These are phyloP conservation scores for Ceuthmochares aereus DNA, from an alignment of 2,113 vertebrate species.

Conservation along the genomic window DNA sequence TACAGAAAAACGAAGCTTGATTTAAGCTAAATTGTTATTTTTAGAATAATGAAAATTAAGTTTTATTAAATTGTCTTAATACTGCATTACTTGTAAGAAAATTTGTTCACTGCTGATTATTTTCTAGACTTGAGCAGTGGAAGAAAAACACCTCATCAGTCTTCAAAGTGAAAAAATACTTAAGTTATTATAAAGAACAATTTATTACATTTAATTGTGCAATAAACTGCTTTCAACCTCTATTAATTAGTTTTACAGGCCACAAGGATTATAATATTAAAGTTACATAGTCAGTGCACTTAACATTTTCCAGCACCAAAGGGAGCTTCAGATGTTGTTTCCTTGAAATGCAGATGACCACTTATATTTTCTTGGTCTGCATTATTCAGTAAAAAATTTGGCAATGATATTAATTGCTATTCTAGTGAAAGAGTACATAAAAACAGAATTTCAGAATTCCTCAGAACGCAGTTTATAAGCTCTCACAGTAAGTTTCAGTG, in stretches of 20 bases:
- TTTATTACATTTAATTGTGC: neutral
- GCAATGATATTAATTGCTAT: neutral
- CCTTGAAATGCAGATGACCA: neutral
- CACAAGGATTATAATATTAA: neutral
- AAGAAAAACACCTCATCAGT: neutral
- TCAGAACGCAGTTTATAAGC: neutral
- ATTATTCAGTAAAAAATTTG: neutral
- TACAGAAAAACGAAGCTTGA: neutral
- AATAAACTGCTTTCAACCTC: neutral
- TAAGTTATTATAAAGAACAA: neutral
- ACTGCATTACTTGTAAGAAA: neutral
- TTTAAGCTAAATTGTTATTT: neutral
- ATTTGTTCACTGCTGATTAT: neutral
- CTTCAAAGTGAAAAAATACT: neutral
- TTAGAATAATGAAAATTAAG: neutral
- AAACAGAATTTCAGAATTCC: neutral
- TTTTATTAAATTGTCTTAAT: neutral
- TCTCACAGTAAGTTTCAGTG: neutral
- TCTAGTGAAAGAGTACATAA: neutral
- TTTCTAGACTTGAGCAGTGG: neutral
- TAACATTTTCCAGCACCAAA: neutral
- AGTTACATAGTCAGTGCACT: neutral
- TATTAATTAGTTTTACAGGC: neutral
- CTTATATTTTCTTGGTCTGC: neutral
- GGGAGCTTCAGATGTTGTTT: neutral